Base-by-base conservation (phyloP, 2,113 vertebrate species). In the Rattus rattus region DNA sequence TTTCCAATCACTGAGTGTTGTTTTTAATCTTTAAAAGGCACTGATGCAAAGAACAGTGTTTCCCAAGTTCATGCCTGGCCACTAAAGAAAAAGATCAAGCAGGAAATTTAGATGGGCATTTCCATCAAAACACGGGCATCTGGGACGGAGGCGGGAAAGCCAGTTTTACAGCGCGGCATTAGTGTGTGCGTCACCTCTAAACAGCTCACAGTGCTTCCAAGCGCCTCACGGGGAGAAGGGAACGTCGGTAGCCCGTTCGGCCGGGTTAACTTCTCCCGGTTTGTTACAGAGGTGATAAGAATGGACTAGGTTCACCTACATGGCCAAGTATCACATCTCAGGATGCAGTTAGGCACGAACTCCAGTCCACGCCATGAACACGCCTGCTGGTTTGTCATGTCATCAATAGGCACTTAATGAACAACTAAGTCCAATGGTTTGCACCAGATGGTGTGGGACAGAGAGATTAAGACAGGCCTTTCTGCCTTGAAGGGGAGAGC, bases 41-140 rank as follows among this genome's bases (percentile, higher is more conserved):
- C 61, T 59, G 72, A 54, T 56, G 88, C 84, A 93, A 91, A 84
- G 54, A 94, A 56, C 76, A 77, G 56, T n/a, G 84, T 63, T 94
- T 94, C 95, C 92, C 92, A 95, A 91, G 85, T 97, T 96, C 94
- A 89, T 79, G 88, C 92, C 81, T 89, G 73, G 73, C 73, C 92
- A 96, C 96, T 92, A 91, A 90, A 52, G 36, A n/a, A 67, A 69
- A 88, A 93, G 88, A 95, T 12, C 73, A 90, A 95, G 94, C 97
- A 97, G 97, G 97, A 97, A 97, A 97, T 96, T 89, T 89, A 90
- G 33, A 87, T 80, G 96, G 96, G 96, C 2, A 92, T 97, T 97
- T 92, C 92, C 96, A 97, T 86, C 56, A 43, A 96, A 96, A 97
- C 89, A 97, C 97, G 96, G 96, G 95, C 94, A 94, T 96, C 70